phyloP scores from a whole-genome alignment of 2,797 vertebrate species.

The Anguilla anguilla region DNA sequence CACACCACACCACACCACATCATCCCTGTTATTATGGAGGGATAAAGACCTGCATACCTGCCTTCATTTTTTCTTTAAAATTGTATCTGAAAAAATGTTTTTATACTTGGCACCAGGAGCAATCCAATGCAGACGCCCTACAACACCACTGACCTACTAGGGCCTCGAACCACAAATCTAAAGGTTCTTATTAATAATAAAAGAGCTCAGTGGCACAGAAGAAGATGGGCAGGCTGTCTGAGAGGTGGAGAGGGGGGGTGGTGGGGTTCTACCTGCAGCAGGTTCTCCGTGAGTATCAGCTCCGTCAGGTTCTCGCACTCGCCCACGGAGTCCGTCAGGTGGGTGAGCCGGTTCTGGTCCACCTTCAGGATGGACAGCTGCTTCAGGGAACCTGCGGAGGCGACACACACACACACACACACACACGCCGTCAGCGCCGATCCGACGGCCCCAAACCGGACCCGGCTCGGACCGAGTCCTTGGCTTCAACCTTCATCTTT shows the following conservation, averaged over 20 bases:
- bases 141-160: background rate
- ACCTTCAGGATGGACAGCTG: slow-evolving; percentile 97
- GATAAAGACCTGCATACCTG: background rate
- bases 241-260: background rate
- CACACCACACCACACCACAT: background rate
- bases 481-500: background rate
- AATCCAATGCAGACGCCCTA: background rate
- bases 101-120: background rate
- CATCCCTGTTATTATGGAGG: background rate
- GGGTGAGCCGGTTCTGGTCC: slow-evolving; percentile 91
- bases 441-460: background rate
- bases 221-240: background rate
- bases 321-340: slow-evolving; percentile 88
- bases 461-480: background rate
- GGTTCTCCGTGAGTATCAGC: slow-evolving; percentile 92
- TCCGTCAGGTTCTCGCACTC: slow-evolving; percentile 96
- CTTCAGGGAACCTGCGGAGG: slow-evolving; percentile 84
- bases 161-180: background rate
- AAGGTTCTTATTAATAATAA: background rate
- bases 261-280: slow-evolving; percentile 78
- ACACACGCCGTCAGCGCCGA: background rate
- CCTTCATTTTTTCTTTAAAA: no score
- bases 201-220: background rate
- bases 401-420: background rate
- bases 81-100: no score